These are phyloP conservation scores for Standfussiana lucernea DNA, from an alignment of 2,888 invertebrate genomes.

Conservation along the genomic window DNA sequence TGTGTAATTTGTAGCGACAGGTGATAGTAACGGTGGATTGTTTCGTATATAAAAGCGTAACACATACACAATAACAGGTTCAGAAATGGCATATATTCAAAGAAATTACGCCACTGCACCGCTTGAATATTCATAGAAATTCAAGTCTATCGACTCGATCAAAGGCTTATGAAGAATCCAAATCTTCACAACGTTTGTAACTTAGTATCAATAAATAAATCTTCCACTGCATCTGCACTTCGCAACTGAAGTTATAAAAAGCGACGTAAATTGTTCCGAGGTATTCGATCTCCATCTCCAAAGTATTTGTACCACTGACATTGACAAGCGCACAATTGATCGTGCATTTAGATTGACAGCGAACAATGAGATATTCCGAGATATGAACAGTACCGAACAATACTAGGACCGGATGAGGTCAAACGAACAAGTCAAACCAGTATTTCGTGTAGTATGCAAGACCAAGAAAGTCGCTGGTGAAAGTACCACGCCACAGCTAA, in stretches of 20 bases:
- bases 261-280: slow-evolving; percentile 18
- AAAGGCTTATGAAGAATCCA: slow-evolving; percentile 32
- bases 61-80: neutral
- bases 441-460: slow-evolving; percentile 77
- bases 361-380: slow-evolving; percentile 76
- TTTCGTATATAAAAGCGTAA: neutral
- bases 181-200: neutral
- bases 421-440: slow-evolving; percentile 76
- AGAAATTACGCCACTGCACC: neutral
- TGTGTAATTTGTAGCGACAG: slow-evolving; percentile 30
- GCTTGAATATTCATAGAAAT: slow-evolving; percentile 9
- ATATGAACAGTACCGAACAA: slow-evolving; percentile 81
- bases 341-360: slow-evolving; percentile 73
- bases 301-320: slow-evolving; percentile 72
- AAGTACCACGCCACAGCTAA: slow-evolving; percentile 85
- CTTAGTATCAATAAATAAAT: slow-evolving; percentile 23
- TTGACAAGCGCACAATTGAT: slow-evolving; percentile 74
- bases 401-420: slow-evolving; percentile 78
- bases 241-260: slow-evolving; percentile 36
- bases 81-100: neutral
- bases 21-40: slow-evolving; percentile 12
- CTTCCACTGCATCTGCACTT: slow-evolving; percentile 20
- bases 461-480: slow-evolving; percentile 87
- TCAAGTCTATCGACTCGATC: slow-evolving; percentile 9
- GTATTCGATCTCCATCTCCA: slow-evolving; percentile 64